Base-by-base conservation (phyloP, 2,888 invertebrate species). In the Clepsis dumicolana region DNA sequence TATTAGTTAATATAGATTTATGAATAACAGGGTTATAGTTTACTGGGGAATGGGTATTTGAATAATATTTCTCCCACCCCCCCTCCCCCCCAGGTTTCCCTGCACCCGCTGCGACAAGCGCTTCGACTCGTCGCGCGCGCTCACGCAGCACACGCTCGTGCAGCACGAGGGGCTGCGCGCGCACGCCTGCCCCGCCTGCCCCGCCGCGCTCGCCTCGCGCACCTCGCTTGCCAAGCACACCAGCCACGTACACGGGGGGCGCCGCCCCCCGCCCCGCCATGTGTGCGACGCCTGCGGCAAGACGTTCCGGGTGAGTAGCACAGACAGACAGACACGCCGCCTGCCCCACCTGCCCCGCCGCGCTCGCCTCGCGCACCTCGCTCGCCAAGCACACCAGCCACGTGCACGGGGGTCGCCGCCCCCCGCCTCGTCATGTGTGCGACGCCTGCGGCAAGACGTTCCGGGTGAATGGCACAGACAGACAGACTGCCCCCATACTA, bases 81-180 rank as follows among this genome's bases (percentile, higher is more conserved):
- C n/a, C 0, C 2, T 7, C 0, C 64, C 0, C 18, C 48, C 1
- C 56, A 93, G 91, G 4, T 86, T 75, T 80, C 35, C 66, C 1
- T 94, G 94, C 72, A 0, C 54, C 0, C 75, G 81, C 0, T 94
- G 93, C 77, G 72, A 73, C 7, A 84, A 84, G 66, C 86, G 89
- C 0, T 90, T 86, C 82, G 77, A 76, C 35, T 73, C 75, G 0
- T 72, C 72, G 5, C 14, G 72, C 0, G 56, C 77, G 10, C 80
- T 87, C 24, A 12, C 57, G 2, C 68, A 75, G 24, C 94, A 93
- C 85, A 65, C 64, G 38, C 70, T 74, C 44, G 80, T 91, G 21
- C 86, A 87, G 71, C 93, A 92, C 85, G 88, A 88, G 65, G 90
- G 91, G n/a, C 78, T 80, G 70, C 85, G 92, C 24, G 75, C 85